Base-by-base conservation (phyloP, 2,797 vertebrate genomes). In the Anguilla marmorata region DNA sequence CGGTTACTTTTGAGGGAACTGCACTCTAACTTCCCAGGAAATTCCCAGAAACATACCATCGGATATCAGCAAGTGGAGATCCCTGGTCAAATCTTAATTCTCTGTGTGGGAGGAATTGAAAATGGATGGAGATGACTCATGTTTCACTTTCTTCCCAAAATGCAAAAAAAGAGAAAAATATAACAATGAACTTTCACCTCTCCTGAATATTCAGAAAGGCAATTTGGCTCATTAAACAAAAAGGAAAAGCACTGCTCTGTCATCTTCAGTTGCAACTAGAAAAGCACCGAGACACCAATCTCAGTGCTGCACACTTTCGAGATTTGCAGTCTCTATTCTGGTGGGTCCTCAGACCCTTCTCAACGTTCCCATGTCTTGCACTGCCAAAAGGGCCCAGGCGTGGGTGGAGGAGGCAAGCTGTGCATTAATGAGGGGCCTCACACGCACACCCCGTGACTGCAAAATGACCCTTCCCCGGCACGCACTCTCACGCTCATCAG, bases 361-460 rank as follows among this genome's bases (percentile, higher is more conserved):
- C 30, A 76, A n/a, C 37, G 14, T 19, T 12, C 9, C 41, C 14
- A 19, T 7, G 30, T 76, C 74, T 14, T 2, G 19, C 30, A 21
- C 30, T 74, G 69, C 11, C 9, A 6, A 76, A 72, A 76, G 86
- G 85, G 87, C 58, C 92, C 88, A 88, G 84, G 27, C 16, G 27
- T 33, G 27, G 84, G 16, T 11, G 4, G 84, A 83, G 80, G 5
- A 72, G 27, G 91, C 91, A 91, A 90, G 91, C 91, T 91, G 92
- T 90, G 90, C 89, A 88, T 86, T 92, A 93, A 92, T 90, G 90
- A 92, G 91, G 89, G 88, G 87, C 87, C 88, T 88, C 87, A 89
- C 90, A 92, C 74, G 72, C 90, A 90, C 87, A 33, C 87, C 90
- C 85, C 85, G 37, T 91, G 91, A 92, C 89, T 91, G 86, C 87